Conservation (phyloP, 2,888 invertebrate genomes). For the Ditula angustiorana region DNA sequence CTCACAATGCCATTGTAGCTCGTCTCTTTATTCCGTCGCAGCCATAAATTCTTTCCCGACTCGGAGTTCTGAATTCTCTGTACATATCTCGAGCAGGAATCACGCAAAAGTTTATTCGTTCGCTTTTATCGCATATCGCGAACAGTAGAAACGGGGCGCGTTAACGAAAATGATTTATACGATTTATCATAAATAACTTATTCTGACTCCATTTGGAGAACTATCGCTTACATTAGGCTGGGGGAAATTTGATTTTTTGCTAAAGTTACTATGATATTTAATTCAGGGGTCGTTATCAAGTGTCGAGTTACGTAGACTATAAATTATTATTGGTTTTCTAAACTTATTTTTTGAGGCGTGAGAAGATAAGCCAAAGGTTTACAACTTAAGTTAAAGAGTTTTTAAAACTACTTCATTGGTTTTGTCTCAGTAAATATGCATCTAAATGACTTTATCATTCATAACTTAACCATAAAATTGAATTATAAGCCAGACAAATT, state of each 20-base stretch:
- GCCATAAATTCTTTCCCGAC: constrained; percentile 49
- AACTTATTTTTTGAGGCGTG: background rate
- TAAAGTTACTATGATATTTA: constrained; percentile 26
- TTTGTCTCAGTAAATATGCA: no score
- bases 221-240: constrained; percentile 60
- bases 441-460: no score
- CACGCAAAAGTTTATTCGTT: constrained; percentile 82
- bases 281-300: constrained; percentile 30
- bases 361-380: background rate
- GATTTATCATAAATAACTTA: constrained; percentile 84
- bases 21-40: constrained; percentile 42
- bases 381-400: no score
- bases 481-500: no score
- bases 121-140: constrained; percentile 71
- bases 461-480: no score
- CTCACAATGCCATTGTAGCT: constrained; percentile 23
- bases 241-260: constrained; percentile 56
- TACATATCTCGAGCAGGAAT: constrained; percentile 75
- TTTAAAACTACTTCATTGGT: no score
- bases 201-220: constrained; percentile 72
- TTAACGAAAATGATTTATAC: constrained; percentile 83
- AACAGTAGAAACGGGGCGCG: constrained; percentile 62
- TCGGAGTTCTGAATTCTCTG: constrained; percentile 34
- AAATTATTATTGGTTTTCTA: constrained; percentile 14
- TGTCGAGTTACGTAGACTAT: constrained; percentile 26